Base-by-base conservation (phyloP, 2,888 invertebrate genomes). In the Archips crataeganus region DNA sequence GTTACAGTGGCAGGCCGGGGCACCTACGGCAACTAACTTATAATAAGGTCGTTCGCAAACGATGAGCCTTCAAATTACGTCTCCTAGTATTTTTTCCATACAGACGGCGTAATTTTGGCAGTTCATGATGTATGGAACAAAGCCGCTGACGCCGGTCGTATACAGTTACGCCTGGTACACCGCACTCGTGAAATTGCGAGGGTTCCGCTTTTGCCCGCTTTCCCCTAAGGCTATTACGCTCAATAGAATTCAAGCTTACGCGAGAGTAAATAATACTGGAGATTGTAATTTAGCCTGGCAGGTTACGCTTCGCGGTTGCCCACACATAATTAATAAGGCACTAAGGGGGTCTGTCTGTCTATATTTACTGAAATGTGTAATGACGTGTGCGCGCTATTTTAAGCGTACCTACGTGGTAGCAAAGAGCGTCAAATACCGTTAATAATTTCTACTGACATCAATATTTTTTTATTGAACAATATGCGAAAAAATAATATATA, bases 1-100 rank as follows among this genome's bases (percentile, higher is more conserved):
- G 87, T 87, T 89, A 92, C 90, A 87, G 86, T 86, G 84, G 85
- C 87, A 81, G 69, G 39, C 65, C 65, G 65, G 51, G 62, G 73
- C 73, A 74, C 73, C 70, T 73, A 90, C 85, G 85, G 81, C 83
- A 80, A 82, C 79, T 82, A 84, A 84, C 84, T 87, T 84, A 90
- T 87, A 88, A 89, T 87, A 88, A 85, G 87, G 87, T 85, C 87
- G 84, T 75, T 79, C 76, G 62, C 62, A 61, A 72, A 61, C 61
- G 67, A 42, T 78, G 82, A 79, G 82, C 81, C 77, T 78, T 84
- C 82, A 82, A 82, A 83, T 80, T 81, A 80, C 76, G 75, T 74
- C 75, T 75, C 61, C 54, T 42, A 73, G 71, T 75, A 79, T 80
- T 81, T 81, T 80, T 80, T 79, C 42, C 81, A 77, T 76, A 62